Evolutionary conservation across 2,113 vertebrate species (phyloP), one percentile per base, ranked within the genome.

Genomic region (Amphiprion percula): DNA sequence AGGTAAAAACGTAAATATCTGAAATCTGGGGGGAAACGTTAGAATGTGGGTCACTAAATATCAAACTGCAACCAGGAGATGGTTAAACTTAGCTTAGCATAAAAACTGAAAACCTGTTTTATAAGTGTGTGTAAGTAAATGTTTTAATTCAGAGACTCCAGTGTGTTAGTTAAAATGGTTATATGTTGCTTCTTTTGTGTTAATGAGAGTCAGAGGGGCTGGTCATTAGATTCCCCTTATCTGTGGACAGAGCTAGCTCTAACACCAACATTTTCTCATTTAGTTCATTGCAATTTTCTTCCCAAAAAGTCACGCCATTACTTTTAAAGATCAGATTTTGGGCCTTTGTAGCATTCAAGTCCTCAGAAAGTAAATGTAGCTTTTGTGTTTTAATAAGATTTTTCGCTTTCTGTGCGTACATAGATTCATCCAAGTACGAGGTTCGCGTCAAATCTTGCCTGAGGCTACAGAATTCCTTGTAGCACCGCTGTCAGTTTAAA

Each of bases 381-480:
- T 15, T 58, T 8, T 24, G 23, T 0, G 4, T 55, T 73, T 41
- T n/a, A 44, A 41, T 26, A 28, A 19, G 9, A 44, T 10, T 10
- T 75, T 37, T 26, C 52, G 39, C 23, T 52, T 5, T 39, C 12
- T 58, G 21, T 33, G 14, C 47, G 49, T 46, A 23, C 12, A 46
- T 4, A 6, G 17, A 52, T 49, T 54, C 9, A 52, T 64, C 41
- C 23, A 21, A 53, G 53, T 52, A 50, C 52, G 49, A 26, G 37
- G 28, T 58, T 55, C n/a, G 5, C 23, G 67, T 81, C 33, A 44
- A 23, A 79, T 49, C 10, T 53, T 54, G 64, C 74, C 65, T 4
- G 24, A 19, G 44, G 82, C 67, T 21, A 50, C 55, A 61, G n/a
- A 61, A 76, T 68, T 77, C 62, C 55, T 81, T 2, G 14, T 33